These are phyloP conservation scores for Stenopsyche tienmushanensis DNA, from an alignment of 1,140 invertebrate genomes.

Conservation along the genomic window DNA sequence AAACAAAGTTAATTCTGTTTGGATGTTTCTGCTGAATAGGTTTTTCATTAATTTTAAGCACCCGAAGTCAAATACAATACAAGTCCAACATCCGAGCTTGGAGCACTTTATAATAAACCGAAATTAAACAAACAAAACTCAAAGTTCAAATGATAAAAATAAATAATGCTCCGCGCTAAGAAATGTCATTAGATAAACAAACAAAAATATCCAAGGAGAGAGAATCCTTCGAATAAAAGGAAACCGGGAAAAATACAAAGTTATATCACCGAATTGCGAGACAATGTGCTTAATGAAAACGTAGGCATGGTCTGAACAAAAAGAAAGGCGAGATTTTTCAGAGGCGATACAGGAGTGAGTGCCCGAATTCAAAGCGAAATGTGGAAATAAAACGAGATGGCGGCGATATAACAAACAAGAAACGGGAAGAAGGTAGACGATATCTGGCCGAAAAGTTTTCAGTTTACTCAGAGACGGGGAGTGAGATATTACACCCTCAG, in stretches of 20 bases:
- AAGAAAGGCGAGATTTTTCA: slow-evolving; percentile 14
- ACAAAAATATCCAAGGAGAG: not conserved
- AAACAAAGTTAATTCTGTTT: too few species aligned
- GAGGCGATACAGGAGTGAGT: not conserved
- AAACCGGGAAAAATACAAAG: slow-evolving; percentile 13
- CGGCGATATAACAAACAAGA: slow-evolving; percentile 4
- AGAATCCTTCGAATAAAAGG: slow-evolving; percentile 15
- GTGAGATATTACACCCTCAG: slow-evolving; percentile 1
- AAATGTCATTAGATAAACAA: not conserved
- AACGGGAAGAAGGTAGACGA: slow-evolving; percentile 12
- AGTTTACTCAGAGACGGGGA: slow-evolving; percentile 11
- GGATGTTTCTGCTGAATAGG: too few species aligned
- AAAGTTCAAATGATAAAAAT: not conserved
- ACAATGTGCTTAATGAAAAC: slow-evolving; percentile 23
- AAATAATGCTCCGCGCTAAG: not conserved
- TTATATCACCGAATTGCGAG: slow-evolving; percentile 19
- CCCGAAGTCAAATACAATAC: too few species aligned
- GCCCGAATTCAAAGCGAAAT: slow-evolving; percentile 9
- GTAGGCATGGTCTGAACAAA: slow-evolving; percentile 9
- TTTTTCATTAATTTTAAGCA: too few species aligned
- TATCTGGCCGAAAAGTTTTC: slow-evolving; percentile 16
- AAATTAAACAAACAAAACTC: not conserved
- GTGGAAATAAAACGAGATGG: slow-evolving; percentile 12
- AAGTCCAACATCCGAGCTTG: too few species aligned
- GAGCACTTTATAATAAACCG: too few species aligned